Percentiles rank a stretch among this genome's conserved stretches.
Evolutionary conservation across 2,113 vertebrate species (phyloP).

Genomic region (Notarius quadriscutis): DNA sequence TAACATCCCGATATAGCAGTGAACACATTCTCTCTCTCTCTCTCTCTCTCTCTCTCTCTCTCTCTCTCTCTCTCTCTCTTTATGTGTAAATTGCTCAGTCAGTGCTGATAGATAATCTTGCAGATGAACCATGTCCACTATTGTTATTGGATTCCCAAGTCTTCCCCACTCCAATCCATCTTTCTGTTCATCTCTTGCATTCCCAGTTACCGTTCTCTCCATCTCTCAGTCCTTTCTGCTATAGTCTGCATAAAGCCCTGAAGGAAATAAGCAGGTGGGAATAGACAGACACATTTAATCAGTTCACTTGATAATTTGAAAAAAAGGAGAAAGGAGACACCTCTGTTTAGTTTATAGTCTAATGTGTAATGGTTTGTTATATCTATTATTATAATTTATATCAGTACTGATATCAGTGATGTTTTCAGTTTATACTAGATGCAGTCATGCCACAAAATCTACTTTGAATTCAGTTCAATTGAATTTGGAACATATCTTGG

Average conservation of each 20-base stretch:
- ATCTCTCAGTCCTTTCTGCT: constrained; percentile 12
- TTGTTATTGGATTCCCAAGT: constrained; percentile 24
- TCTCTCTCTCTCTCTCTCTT: not conserved
- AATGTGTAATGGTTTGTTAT: too few species aligned
- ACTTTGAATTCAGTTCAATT: not conserved
- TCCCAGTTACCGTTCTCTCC: constrained; percentile 34
- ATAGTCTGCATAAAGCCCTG: constrained; percentile 34
- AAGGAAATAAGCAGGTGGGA: constrained; percentile 32
- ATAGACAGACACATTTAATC: not conserved
- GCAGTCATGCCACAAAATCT: not conserved
- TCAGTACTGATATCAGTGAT: not conserved
- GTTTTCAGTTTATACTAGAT: not conserved
- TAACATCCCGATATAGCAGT: not conserved
- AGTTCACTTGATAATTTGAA: not conserved
- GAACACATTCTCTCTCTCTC: not conserved
- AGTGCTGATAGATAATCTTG: constrained; percentile 28
- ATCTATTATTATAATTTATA: not conserved
- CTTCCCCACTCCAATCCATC: constrained; percentile 9
- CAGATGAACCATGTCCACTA: constrained; percentile 29
- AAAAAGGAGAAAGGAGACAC: not conserved
- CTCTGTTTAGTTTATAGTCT: not conserved
- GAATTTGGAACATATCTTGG: not conserved
- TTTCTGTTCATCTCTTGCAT: constrained; percentile 47
- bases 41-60: not conserved
- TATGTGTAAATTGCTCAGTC: constrained; percentile 32